Evolutionary conservation across 2,888 invertebrate genomes (phyloP).

Genomic region (Acleris literana): DNA sequence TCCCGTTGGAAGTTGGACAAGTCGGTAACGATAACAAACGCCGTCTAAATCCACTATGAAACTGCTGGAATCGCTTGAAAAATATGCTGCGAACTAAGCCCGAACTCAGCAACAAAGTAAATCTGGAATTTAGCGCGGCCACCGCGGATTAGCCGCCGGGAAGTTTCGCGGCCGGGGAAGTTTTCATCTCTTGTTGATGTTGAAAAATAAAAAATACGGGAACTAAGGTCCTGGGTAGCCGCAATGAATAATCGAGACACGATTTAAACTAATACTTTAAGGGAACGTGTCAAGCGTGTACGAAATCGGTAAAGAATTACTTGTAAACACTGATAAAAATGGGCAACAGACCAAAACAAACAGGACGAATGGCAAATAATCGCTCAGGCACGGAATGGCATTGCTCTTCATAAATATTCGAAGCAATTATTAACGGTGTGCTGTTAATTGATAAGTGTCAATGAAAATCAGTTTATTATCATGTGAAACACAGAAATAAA

Average conservation of each 20-base stretch:
- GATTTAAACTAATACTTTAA: conserved; percentile 6
- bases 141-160: conserved; percentile 72
- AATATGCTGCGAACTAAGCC: conserved; percentile 74
- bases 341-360: no score
- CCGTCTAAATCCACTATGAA: conserved; percentile 66
- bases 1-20: conserved; percentile 49
- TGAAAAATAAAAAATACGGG: conserved; percentile 62
- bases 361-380: no score
- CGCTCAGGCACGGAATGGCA: no score
- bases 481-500: no score
- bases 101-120: conserved; percentile 72
- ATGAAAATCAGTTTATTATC: no score
- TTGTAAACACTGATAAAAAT: no score
- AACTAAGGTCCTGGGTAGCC: conserved; percentile 54
- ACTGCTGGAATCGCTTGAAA: conserved; percentile 68
- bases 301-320: no score
- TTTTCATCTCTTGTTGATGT: conserved; percentile 77
- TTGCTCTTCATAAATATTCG: no score
- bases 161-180: conserved; percentile 66
- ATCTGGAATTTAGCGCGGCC: conserved; percentile 75
- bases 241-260: conserved; percentile 59
- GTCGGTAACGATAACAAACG: conserved; percentile 69
- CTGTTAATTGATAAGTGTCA: no score
- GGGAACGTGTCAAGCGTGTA: not conserved
- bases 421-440: no score